Evolutionary conservation across 2,888 invertebrate genomes (phyloP).

Genomic region (Dicycla oo): DNA sequence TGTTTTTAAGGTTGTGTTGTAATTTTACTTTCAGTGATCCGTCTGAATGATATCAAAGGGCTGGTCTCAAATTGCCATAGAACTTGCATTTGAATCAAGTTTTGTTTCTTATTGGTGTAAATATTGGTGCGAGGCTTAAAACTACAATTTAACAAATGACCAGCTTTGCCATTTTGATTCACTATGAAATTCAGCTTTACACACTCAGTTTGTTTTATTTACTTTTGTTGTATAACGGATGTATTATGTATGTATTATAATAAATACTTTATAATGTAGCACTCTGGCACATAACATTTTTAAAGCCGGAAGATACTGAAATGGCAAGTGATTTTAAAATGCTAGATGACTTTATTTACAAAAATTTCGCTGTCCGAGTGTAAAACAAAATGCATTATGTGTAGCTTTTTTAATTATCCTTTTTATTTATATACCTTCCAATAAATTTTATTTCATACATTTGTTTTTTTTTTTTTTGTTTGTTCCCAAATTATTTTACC

Average conservation of each 20-base stretch:
- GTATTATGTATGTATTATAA: conserved; percentile 56
- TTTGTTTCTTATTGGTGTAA: conserved; percentile 22
- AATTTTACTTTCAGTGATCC: conserved; percentile 32
- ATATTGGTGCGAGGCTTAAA: conserved; percentile 25
- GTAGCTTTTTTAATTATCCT: conserved; percentile 77
- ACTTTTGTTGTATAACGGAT: conserved; percentile 36
- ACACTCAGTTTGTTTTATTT: conserved; percentile 25
- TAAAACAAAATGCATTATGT: conserved; percentile 66
- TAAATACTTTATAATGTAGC: conserved; percentile 22
- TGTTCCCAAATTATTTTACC: conserved; percentile 10
- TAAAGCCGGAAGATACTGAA: conserved; percentile 21
- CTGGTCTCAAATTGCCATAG: conserved; percentile 24
- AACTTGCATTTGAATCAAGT: not conserved
- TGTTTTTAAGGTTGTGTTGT: conserved; percentile 50
- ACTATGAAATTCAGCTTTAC: conserved; percentile 26
- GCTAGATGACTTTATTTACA: conserved; percentile 35
- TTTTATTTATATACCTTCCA: conserved; percentile 83
- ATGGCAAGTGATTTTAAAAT: conserved; percentile 33
- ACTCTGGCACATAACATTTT: conserved; percentile 16
- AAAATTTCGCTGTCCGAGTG: conserved; percentile 49
- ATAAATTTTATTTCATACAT: conserved; percentile 86
- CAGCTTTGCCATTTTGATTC: conserved; percentile 25
- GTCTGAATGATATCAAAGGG: conserved; percentile 24
- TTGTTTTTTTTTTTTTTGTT: conserved; percentile 73
- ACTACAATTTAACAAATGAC: conserved; percentile 4